Base-by-base conservation (phyloP, 2,113 vertebrate genomes). In the Bos javanicus region DNA sequence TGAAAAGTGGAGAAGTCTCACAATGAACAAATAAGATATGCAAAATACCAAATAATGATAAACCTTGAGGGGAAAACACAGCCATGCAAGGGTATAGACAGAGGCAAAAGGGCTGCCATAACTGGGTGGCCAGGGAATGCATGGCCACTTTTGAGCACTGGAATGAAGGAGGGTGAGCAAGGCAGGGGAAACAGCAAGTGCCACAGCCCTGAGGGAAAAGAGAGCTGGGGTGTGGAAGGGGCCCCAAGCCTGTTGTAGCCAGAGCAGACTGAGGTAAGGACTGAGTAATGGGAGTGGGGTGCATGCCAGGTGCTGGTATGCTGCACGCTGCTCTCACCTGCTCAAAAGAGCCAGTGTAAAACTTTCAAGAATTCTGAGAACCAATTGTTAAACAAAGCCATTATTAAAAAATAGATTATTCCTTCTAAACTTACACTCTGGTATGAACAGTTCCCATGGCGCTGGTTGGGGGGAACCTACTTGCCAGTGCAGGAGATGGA, bases 331-430 rank as follows among this genome's bases (percentile, higher is more conserved):
- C 21, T 25, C 8, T 87, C 16, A n/a, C 17, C 74, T 84, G 52
- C 30, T 81, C 46, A 21, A 10, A 2, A 13, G 13, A 94, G 17
- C 19, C n/a, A 3, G 2, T 3, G 12, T 26, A 30, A 85, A 14
- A 57, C 33, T 78, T 78, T 54, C 26, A 89, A 60, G 48, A 91
- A 83, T 57, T 81, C 71, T 86, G 23, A 12, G 3, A 91, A 36
- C 15, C 50, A 52, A 25, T 57, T 89, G 43, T 89, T 95, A 89
- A 95, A 67, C 6, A 30, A 39, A 67, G n/a, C 30, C 25, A 78
- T 83, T 90, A 90, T 30, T 87, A 62, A 95, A 97, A 80, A 54
- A 76, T 89, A 96, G 91, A 88, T 86, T 36, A 82, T 21, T 14
- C 80, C 6, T 13, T 83, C 48, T 60, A 62, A 78, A 83, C 16